Base-by-base conservation (phyloP, 2,888 invertebrate species). In the Heteromurus nitidus region DNA sequence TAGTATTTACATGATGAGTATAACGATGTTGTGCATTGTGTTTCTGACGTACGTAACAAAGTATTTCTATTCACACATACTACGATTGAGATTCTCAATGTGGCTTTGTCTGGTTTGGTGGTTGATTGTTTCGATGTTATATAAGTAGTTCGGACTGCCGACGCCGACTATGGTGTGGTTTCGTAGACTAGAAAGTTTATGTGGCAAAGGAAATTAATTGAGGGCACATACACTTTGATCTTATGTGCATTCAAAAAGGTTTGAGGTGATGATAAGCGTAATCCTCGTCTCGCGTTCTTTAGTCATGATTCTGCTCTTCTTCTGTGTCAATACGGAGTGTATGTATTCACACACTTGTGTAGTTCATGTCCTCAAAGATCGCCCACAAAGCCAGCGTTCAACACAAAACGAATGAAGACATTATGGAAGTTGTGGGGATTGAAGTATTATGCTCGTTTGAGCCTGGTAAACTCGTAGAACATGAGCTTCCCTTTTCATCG, bases 251-350 rank as follows among this genome's bases (percentile, higher is more conserved):
- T 72, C 47, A 24, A 44, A 65, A 42, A 72, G 70, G 70, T 79
- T 72, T 65, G 79, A 79, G 79, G 79, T 79, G 79, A 70, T 79
- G 79, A 79, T 79, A 79, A 79, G 31, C 70, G 65, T 79, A 79
- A 79, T 79, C 79, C 79, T 79, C 72, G 22, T 44, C 65, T 70
- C 31, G 64, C 58, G n/a, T 79, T 79, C 64, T 47, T 28, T n/a
- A 53, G 79, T 70, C 79, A 79, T 79, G 79, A 79, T 79, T 79
- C 65, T 47, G 26, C 69, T 70, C 69, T 42, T 50, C 72, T 18
- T 68, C 62, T 76, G 7, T 79, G 79, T 79, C 79, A 79, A 72
- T 58, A 72, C 47, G 47, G 36, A 11, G n/a, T 64, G 30, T 20
- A 22, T 64, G 28, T 60, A 47, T n/a, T n/a, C n/a, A n/a, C n/a